Percentiles rank a stretch among this genome's conserved stretches.
These are phyloP conservation scores for Macaria notata DNA, from an alignment of 2,888 invertebrate species.

Conservation along the genomic window DNA sequence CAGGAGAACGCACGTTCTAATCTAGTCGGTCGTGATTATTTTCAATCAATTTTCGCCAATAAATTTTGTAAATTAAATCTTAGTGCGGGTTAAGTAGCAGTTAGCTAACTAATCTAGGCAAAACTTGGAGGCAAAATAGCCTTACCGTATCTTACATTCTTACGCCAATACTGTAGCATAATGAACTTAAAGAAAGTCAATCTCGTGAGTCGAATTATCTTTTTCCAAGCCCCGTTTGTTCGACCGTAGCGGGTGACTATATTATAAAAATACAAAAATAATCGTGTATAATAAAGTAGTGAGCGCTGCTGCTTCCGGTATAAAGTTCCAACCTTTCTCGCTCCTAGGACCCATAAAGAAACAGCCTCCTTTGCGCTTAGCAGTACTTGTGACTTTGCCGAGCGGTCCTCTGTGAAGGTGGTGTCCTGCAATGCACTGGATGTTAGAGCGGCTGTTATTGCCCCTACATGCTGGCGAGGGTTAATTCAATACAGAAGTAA, in stretches of 20 bases:
- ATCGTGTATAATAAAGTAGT: conserved; percentile 51
- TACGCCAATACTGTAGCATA: too few relatives aligned
- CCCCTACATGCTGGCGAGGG: conserved; percentile 70
- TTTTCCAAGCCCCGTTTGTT: conserved; percentile 39
- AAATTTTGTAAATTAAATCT: too few relatives aligned
- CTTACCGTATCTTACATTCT: too few relatives aligned
- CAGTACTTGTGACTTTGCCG: conserved; percentile 90
- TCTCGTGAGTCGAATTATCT: conserved; percentile 22
- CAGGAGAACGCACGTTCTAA: too few relatives aligned
- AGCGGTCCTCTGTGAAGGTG: conserved; percentile 85
- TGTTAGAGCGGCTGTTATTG: conserved; percentile 76
- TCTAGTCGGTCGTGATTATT: too few relatives aligned
- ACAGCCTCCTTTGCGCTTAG: conserved; percentile 97
- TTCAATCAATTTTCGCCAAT: too few relatives aligned
- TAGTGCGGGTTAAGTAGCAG: too few relatives aligned
- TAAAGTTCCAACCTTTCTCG: conserved; percentile 90
- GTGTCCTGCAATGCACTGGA: conserved; percentile 86
- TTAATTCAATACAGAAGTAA: conserved; percentile 38
- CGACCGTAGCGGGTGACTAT: conserved; percentile 16
- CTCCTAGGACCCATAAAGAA: conserved; percentile 96
- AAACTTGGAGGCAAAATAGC: too few relatives aligned
- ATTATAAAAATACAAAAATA: conserved; percentile 36
- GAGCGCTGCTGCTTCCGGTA: conserved; percentile 53
- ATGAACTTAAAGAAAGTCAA: background rate
- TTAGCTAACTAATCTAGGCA: too few relatives aligned